Conservation (phyloP, 2,113 vertebrate species). For the Atractosteus spatula region DNA sequence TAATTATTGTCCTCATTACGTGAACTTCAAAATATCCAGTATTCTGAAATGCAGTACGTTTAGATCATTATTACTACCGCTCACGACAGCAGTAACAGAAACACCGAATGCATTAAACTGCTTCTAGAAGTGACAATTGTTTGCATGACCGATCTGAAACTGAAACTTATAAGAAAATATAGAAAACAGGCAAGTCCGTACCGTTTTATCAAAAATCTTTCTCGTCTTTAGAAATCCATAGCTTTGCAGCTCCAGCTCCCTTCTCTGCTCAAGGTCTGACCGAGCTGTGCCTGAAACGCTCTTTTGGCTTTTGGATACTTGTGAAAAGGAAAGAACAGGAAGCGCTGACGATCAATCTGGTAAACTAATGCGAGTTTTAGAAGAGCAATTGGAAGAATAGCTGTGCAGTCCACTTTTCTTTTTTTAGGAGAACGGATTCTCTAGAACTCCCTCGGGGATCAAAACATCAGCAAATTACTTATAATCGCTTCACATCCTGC, state of each 20-base stretch:
- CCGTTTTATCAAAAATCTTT: not conserved
- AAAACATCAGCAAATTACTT: slow-evolving; percentile 1
- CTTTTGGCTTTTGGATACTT: slow-evolving; percentile 41
- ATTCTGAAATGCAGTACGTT: no score
- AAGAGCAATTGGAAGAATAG: not conserved
- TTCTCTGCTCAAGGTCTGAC: slow-evolving; percentile 1
- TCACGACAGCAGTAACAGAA: no score
- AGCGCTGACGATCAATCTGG: slow-evolving; percentile 58
- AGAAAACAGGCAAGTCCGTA: not conserved
- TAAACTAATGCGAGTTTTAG: slow-evolving; percentile 28
- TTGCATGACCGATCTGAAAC: no score
- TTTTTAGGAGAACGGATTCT: not conserved
- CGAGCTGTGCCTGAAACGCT: slow-evolving; percentile 39
- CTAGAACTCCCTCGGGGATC: not conserved
- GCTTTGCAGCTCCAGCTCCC: not conserved
- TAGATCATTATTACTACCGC: no score
- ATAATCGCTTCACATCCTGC: slow-evolving; percentile 1
- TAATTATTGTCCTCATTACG: no score
- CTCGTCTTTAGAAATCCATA: slow-evolving; percentile 26
- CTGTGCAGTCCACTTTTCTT: not conserved
- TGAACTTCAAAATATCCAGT: no score
- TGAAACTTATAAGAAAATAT: not conserved
- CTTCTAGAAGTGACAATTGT: no score
- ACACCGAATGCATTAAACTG: no score
- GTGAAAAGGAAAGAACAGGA: slow-evolving; percentile 56